These are phyloP conservation scores for Apteryx mantelli DNA, from an alignment of 2,113 vertebrate species.

Conservation along the genomic window DNA sequence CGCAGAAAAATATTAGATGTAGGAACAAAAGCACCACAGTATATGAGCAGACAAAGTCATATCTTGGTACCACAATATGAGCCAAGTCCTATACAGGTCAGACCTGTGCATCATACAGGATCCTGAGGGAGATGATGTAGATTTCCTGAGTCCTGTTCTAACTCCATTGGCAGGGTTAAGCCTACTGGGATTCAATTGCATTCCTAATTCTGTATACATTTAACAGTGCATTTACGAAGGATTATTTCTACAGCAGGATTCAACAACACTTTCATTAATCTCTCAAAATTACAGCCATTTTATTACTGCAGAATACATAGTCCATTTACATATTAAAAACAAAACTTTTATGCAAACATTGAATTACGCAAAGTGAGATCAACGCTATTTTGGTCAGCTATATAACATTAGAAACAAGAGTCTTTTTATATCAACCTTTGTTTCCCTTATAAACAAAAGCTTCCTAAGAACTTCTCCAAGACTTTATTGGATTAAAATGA, in stretches of 20 bases:
- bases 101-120: no score
- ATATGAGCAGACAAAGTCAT: neutral
- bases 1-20: neutral
- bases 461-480: conserved; percentile 21
- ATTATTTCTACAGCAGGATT: neutral
- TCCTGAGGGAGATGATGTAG: fast-evolving
- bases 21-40: neutral
- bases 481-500: neutral
- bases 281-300: neutral
- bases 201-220: neutral
- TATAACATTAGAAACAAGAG: neutral
- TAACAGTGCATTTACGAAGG: neutral
- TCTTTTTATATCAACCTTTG: neutral
- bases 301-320: neutral
- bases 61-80: neutral
- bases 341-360: neutral
- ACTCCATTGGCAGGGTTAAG: neutral
- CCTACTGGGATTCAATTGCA: neutral
- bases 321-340: neutral
- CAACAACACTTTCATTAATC: neutral
- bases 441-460: neutral
- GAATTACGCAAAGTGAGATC: neutral
- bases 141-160: neutral
- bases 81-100: neutral
- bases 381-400: neutral